Conservation (phyloP, 1,140 invertebrate genomes). For the Laupala kohalensis region DNA sequence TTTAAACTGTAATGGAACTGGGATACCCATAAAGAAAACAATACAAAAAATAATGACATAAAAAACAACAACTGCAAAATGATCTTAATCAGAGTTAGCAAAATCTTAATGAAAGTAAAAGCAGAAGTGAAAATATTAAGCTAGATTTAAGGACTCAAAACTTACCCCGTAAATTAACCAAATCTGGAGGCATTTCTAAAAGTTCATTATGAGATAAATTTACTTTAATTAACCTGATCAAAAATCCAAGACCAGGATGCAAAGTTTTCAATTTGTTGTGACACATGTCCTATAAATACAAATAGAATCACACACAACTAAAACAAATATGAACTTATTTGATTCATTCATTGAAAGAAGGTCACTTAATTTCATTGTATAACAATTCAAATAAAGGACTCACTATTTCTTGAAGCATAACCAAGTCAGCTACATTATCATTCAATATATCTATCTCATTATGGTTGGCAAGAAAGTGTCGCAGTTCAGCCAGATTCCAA, state of each 20-base stretch:
- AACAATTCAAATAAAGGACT: conserved; percentile 20
- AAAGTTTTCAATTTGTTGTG: conserved; percentile 39
- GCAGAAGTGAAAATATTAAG: neutral
- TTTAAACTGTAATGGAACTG: no score
- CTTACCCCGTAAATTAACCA: conserved; percentile 39
- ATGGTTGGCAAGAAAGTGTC: conserved; percentile 51
- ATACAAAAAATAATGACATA: no score
- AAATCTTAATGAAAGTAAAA: no score
- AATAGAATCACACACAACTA: conserved; percentile 16
- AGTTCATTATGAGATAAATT: conserved; percentile 45
- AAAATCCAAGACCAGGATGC: conserved; percentile 41
- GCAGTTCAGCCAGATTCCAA: conserved; percentile 50
- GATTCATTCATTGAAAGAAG: neutral
- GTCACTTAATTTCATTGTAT: no score
- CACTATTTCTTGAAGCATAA: conserved; percentile 57
- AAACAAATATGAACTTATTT: neutral
- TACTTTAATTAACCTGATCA: conserved; percentile 39
- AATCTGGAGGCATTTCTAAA: conserved; percentile 38
- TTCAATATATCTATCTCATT: conserved; percentile 44
- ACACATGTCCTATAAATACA: conserved; percentile 40
- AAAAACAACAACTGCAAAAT: no score
- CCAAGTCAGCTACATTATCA: conserved; percentile 47
- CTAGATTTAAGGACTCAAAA: neutral
- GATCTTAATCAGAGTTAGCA: no score
- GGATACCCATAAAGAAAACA: no score